Base-by-base conservation (phyloP, 2,113 vertebrate genomes). In the Etheostoma spectabile region DNA sequence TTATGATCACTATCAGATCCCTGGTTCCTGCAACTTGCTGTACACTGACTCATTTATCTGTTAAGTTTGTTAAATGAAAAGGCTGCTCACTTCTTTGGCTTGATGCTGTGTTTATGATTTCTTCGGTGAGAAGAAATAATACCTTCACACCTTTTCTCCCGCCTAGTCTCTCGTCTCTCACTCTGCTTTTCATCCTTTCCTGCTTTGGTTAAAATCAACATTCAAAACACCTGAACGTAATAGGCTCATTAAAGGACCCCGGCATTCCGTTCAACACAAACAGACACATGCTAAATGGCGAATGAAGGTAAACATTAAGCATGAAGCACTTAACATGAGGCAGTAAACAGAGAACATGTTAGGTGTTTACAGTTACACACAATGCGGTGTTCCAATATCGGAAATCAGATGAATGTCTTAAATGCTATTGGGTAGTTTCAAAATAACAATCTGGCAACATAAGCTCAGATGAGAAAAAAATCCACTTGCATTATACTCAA, bases 401-500 rank as follows among this genome's bases (percentile, higher is more conserved):
- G 68, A 71, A 83, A 84, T 84, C 81, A 87, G n/a, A 74, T 49
- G 30, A 78, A 30, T 52, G 55, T 83, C 69, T 87, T 80, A 79
- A 83, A 79, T 83, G 63, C 57, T 74, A 64, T 14, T 6, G 67
- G 79, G 27, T 42, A 18, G 72, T 84, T 87, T 83, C 67, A 42
- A 13, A 82, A 66, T 46, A 74, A 81, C 83, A 86, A 78, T 80
- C 83, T 84, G 80, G 62, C 70, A 74, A 78, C 70, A 72, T 77
- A 77, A 83, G 65, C 82, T 79, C 30, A n/a, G 79, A 84, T 68
- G 78, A 84, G 82, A 81, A 63, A 52, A 48, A 80, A 82, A 87
- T 84, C 83, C 79, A 78, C 38, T 18, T 30, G 78, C 48, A 75
- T 88, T 86, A 83, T 81, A 89, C 88, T 71, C 84, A 80, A 78